A percentile compares a stretch with the other conserved stretches of the same genome.
phyloP scores from a whole-genome alignment of 30 jellyfish, hydroid and myxozoan species.

The Catostylus mosaicus region DNA sequence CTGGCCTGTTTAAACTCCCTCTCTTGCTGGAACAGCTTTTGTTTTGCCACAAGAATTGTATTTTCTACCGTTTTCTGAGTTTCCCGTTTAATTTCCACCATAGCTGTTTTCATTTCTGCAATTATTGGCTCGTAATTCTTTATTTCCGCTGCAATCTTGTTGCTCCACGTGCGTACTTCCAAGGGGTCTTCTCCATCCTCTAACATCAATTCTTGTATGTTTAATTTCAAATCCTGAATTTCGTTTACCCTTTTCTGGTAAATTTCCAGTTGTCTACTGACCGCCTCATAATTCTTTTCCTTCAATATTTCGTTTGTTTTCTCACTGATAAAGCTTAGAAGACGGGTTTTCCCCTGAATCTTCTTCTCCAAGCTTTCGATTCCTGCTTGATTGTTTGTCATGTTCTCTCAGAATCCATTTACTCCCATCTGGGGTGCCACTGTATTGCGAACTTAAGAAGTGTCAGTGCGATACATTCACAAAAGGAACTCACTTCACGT shows the following conservation, averaged over 20 bases:
- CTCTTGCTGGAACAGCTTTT: slow-evolving; percentile 51
- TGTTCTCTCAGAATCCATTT: background rate
- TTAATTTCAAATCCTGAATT: slow-evolving; percentile 28
- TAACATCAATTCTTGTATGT: slow-evolving; percentile 33
- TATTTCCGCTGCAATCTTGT: slow-evolving; percentile 19
- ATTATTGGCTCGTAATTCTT: slow-evolving; percentile 30
- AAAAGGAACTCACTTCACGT: too few species aligned
- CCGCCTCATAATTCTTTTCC: background rate
- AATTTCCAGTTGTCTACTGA: slow-evolving; percentile 51
- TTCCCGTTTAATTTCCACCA: slow-evolving; percentile 28
- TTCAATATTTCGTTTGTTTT: slow-evolving; percentile 30
- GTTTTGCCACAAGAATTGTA: slow-evolving; percentile 10
- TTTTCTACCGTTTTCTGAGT: slow-evolving; percentile 24
- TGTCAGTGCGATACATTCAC: too few species aligned
- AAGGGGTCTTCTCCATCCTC: slow-evolving; percentile 51
- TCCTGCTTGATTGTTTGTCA: slow-evolving; percentile 12
- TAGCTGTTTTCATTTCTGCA: slow-evolving; percentile 26
- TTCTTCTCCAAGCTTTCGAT: slow-evolving; percentile 33
- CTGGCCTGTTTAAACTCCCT: slow-evolving; percentile 26
- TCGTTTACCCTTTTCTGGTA: slow-evolving; percentile 34
- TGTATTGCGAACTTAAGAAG: too few species aligned
- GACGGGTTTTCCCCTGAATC: slow-evolving; percentile 47
- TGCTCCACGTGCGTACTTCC: slow-evolving; percentile 53
- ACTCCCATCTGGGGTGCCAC: slow-evolving; percentile 64
- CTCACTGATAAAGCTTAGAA: slow-evolving; percentile 24